These are phyloP conservation scores for Pteropus alecto DNA, from an alignment of 2,113 vertebrate genomes.

Conservation along the genomic window DNA sequence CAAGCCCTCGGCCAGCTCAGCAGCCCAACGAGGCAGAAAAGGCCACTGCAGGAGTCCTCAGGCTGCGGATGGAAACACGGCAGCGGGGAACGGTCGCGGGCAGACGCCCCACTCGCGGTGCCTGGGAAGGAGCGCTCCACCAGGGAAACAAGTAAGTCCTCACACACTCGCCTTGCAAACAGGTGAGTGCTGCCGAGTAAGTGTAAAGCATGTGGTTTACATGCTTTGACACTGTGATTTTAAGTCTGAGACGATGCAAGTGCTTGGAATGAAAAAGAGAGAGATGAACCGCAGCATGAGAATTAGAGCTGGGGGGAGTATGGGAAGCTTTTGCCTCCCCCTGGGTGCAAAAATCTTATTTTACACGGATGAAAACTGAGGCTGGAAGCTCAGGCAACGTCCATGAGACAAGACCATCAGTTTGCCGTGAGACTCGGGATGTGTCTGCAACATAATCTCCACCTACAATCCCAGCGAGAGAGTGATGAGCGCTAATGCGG, in stretches of 20 bases:
- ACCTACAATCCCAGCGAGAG: neutral
- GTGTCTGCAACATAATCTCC: neutral
- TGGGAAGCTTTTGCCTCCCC: fast-evolving
- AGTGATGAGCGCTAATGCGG: fast-evolving
- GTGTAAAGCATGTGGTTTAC: no score
- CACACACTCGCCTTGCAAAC: neutral
- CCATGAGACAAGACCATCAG: neutral
- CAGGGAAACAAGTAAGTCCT: neutral
- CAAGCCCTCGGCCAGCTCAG: neutral
- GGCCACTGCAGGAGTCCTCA: neutral
- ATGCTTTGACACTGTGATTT: neutral
- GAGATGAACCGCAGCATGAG: fast-evolving
- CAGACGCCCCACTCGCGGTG: neutral
- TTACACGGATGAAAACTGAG: neutral
- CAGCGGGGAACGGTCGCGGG: no score
- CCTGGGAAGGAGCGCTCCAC: neutral
- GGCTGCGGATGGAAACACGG: no score
- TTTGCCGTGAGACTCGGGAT: fast-evolving
- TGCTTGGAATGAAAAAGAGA: neutral
- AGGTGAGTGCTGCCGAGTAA: neutral
- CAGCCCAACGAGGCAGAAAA: no score
- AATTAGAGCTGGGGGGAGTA: neutral
- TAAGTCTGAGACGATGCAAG: neutral
- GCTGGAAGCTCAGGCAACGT: fast-evolving
- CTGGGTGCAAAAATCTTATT: neutral